phyloP scores from a whole-genome alignment of 2,113 vertebrate species.

The Lichenostomus cassidix region DNA sequence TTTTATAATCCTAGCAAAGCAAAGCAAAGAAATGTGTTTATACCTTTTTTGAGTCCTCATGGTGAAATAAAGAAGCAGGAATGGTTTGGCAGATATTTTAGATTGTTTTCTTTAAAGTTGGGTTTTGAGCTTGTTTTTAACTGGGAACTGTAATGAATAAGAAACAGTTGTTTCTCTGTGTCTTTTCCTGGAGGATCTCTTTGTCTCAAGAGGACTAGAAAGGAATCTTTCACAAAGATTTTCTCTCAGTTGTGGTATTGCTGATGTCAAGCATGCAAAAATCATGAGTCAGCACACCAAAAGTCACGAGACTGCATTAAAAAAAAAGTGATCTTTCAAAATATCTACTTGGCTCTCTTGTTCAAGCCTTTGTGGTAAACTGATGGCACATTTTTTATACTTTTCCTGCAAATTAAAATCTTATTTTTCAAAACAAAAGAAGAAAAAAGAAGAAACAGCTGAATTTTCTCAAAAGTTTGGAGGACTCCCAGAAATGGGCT shows the following conservation, averaged over 20 bases:
- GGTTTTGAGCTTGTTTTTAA: slow-evolving; percentile 8
- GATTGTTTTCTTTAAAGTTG: not conserved
- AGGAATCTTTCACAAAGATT: slow-evolving; percentile 62
- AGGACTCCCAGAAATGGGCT: not conserved
- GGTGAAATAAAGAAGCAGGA: not conserved
- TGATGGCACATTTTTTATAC: not conserved
- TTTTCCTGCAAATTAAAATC: not conserved
- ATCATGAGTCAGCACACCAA: slow-evolving; percentile 40
- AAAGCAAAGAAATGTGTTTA: not conserved
- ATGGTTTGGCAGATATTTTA: slow-evolving; percentile 24
- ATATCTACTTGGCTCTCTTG: not conserved
- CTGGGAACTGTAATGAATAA: slow-evolving; percentile 34
- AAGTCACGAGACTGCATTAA: slow-evolving; percentile 11
- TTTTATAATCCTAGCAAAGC: not conserved
- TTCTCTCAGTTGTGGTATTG: slow-evolving; percentile 70
- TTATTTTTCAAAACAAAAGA: slow-evolving; percentile 2
- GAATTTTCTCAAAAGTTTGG: not conserved
- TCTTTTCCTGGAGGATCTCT: slow-evolving; percentile 56
- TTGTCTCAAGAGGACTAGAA: slow-evolving; percentile 56
- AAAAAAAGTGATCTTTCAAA: not conserved
- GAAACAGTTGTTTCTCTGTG: slow-evolving; percentile 50
- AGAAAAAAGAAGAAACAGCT: not conserved
- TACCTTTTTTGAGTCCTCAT: not conserved
- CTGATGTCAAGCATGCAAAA: slow-evolving; percentile 58
- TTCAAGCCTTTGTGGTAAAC: not conserved